Conservation (phyloP, 2,888 invertebrate genomes). For the Achlya flavicornis region DNA sequence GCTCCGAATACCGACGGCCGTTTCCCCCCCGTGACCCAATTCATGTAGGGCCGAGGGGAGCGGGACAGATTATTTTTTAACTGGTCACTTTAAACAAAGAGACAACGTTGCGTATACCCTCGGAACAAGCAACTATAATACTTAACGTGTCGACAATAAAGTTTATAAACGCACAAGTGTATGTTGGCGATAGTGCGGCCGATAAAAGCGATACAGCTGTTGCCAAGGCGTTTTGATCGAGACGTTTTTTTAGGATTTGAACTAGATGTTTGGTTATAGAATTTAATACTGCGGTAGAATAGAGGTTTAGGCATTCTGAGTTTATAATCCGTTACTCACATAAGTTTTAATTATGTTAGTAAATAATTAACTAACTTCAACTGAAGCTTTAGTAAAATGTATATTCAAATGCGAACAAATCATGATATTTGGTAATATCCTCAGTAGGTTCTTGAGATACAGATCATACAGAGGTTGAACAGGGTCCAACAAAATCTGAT, state of each 20-base stretch:
- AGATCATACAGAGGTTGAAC: no score
- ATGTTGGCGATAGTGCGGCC: conserved; percentile 20
- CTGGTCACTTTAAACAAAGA: conserved; percentile 35
- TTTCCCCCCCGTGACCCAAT: conserved; percentile 24
- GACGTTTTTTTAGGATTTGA: conserved; percentile 32
- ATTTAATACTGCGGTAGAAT: not conserved
- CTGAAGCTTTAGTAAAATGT: no score
- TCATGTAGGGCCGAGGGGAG: conserved; percentile 19
- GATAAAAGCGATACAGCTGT: conserved; percentile 36
- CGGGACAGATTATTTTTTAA: conserved; percentile 32
- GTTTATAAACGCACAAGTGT: conserved; percentile 6
- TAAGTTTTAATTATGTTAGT: no score
- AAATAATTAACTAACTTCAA: no score
- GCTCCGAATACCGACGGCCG: conserved; percentile 18
- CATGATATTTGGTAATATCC: no score
- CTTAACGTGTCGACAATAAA: not conserved
- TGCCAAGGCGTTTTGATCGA: conserved; percentile 38
- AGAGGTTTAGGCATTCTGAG: no score
- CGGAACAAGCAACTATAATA: not conserved
- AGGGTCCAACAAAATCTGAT: no score
- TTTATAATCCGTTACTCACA: no score
- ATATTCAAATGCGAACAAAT: no score
- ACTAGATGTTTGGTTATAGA: conserved; percentile 14
- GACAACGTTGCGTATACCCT: conserved; percentile 6
- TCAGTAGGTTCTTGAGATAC: no score